Evolutionary conservation across 2,113 vertebrate species (phyloP).

Genomic region (Rhinopomastus cyanomelas): DNA sequence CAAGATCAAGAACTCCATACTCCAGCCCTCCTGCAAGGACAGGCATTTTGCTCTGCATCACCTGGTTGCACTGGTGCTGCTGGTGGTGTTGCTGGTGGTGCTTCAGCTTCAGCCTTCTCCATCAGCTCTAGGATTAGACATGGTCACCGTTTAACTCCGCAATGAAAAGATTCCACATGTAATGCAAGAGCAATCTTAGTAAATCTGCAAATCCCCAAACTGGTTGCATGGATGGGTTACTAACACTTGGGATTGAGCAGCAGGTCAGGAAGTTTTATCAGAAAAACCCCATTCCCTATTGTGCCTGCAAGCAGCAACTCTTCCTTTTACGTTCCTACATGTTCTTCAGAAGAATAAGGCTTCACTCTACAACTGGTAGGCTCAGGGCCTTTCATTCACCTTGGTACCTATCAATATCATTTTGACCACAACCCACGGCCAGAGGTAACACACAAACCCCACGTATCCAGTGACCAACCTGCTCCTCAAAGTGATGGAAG

Average conservation of each 20-base stretch:
- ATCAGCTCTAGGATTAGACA: conserved; percentile 68
- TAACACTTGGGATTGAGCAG: not conserved
- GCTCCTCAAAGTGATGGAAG: not conserved
- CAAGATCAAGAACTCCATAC: not conserved
- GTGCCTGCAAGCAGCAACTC: not conserved
- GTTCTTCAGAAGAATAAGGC: not conserved
- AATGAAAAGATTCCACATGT: not conserved
- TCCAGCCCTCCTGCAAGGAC: not conserved
- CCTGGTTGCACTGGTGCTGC: conserved; percentile 63
- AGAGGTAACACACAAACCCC: not conserved
- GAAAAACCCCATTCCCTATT: not conserved
- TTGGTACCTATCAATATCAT: not conserved
- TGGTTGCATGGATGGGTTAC: not conserved
- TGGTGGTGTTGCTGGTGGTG: not conserved
- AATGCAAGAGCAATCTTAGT: not conserved
- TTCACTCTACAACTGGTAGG: not conserved
- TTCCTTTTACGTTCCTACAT: not conserved
- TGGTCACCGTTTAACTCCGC: not conserved
- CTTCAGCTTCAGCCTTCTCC: conserved; percentile 67
- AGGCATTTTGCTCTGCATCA: not conserved
- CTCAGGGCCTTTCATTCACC: not conserved
- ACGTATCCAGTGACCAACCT: not conserved
- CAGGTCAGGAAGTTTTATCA: not conserved
- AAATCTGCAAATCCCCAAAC: not conserved
- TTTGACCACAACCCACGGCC: not conserved